phyloP scores from a whole-genome alignment of 1,140 invertebrate genomes.

The Euura lappo region DNA sequence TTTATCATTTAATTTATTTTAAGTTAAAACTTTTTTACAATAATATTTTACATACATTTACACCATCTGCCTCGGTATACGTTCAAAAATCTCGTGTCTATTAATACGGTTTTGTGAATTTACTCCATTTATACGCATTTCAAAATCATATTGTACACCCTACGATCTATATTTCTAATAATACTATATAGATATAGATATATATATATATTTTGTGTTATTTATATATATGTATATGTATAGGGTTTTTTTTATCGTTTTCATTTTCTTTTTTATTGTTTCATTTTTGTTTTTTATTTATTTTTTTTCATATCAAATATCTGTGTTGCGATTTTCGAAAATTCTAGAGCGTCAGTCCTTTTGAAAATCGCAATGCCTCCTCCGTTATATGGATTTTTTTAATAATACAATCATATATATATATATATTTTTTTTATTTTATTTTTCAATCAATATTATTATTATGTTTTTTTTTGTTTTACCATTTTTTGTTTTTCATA shows the following conservation, averaged over 20 bases:
- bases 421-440: neutral
- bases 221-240: conserved; percentile 36
- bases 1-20: conserved; percentile 63
- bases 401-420: conserved; percentile 11
- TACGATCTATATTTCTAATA: conserved; percentile 58
- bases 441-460: no score
- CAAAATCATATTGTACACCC: conserved; percentile 50
- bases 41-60: conserved; percentile 62
- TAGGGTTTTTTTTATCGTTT: neutral
- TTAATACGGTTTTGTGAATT: neutral
- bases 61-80: conserved; percentile 34
- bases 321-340: conserved; percentile 36
- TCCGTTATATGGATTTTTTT: neutral
- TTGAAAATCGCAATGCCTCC: conserved; percentile 34
- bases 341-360: conserved; percentile 33
- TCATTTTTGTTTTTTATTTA: neutral
- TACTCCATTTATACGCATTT: conserved; percentile 11
- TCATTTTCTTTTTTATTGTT: neutral
- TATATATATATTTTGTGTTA: neutral
- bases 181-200: conserved; percentile 51
- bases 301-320: conserved; percentile 24
- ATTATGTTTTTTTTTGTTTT: no score
- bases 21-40: conserved; percentile 63
- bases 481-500: neutral
- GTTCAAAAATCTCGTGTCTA: neutral